Percentiles rank a stretch among this genome's conserved stretches.
Conservation (phyloP, 2,888 invertebrate species). For the Danaus chrysippus region DNA sequence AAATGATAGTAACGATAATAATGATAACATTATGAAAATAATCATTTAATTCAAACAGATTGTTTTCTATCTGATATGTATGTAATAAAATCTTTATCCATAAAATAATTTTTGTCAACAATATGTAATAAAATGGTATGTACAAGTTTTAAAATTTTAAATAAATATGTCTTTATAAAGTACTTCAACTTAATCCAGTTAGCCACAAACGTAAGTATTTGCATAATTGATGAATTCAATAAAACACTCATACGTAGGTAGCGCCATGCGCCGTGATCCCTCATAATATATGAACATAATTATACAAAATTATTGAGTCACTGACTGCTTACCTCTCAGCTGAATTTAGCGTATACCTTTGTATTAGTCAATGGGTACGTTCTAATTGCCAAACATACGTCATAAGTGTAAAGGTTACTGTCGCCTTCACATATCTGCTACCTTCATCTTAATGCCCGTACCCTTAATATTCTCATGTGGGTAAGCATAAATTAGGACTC, state of each 20-base stretch:
- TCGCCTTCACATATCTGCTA: constrained; percentile 36
- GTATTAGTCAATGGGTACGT: constrained; percentile 33
- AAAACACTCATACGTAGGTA: constrained; percentile 11
- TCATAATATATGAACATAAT: constrained; percentile 22
- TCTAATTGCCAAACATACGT: constrained; percentile 62
- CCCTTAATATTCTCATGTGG: constrained; percentile 51
- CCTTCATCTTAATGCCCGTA: constrained; percentile 44
- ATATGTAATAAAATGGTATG: neutral
- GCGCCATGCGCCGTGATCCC: constrained; percentile 9
- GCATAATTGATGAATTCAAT: constrained; percentile 18
- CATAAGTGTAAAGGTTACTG: constrained; percentile 51
- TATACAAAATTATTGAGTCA: constrained; percentile 31
- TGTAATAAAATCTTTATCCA: too few species aligned
- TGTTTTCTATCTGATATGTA: too few species aligned
- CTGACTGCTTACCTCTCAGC: constrained; percentile 24
- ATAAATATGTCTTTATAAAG: neutral
- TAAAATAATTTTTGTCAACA: too few species aligned
- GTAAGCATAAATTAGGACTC: constrained; percentile 60
- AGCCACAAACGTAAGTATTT: neutral
- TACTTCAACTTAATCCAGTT: neutral
- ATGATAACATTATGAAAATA: too few species aligned
- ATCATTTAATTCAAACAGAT: too few species aligned
- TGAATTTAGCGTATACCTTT: constrained; percentile 15
- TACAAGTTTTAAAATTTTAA: neutral
- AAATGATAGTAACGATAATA: too few species aligned